Percentiles rank a stretch among this genome's conserved stretches.
Evolutionary conservation across 2,797 vertebrate genomes (phyloP).

Genomic region (Artibeus lituratus): DNA sequence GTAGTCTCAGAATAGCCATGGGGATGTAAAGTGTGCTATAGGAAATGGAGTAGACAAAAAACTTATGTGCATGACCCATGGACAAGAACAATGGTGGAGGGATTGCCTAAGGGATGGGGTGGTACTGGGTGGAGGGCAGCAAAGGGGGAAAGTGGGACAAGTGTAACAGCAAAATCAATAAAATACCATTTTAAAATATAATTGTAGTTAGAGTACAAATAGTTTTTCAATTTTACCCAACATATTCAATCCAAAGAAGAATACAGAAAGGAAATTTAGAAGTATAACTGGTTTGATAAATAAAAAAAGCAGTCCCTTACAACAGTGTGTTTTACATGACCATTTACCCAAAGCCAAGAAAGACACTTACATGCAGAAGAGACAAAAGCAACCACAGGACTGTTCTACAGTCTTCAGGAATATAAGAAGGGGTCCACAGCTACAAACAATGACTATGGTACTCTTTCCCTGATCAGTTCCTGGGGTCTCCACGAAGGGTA

Average conservation of each 20-base stretch:
- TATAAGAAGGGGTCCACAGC: constrained; percentile 73
- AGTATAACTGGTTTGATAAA: constrained; percentile 35
- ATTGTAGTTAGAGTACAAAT: background rate
- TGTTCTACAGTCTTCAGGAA: constrained; percentile 76
- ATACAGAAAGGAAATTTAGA: constrained; percentile 43
- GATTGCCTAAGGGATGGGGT: too few relatives aligned
- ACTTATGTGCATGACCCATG: too few relatives aligned
- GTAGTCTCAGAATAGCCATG: too few relatives aligned
- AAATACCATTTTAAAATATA: background rate
- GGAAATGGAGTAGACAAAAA: too few relatives aligned
- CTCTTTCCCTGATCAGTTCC: constrained; percentile 42
- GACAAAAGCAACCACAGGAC: constrained; percentile 59
- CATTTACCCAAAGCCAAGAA: constrained; percentile 69
- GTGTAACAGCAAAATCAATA: too few relatives aligned
- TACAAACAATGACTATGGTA: background rate
- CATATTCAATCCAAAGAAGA: background rate
- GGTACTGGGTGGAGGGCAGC: too few relatives aligned
- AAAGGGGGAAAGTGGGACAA: too few relatives aligned
- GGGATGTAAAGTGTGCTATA: too few relatives aligned
- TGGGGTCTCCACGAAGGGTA: constrained; percentile 51
- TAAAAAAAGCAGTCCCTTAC: constrained; percentile 68
- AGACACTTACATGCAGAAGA: constrained; percentile 69
- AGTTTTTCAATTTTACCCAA: constrained; percentile 21
- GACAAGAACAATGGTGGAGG: too few relatives aligned
- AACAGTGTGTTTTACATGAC: constrained; percentile 69